A percentile compares a stretch with the other conserved stretches of the same genome.
Conservation (phyloP, 2,888 invertebrate genomes). For the Tethea ocularis region DNA sequence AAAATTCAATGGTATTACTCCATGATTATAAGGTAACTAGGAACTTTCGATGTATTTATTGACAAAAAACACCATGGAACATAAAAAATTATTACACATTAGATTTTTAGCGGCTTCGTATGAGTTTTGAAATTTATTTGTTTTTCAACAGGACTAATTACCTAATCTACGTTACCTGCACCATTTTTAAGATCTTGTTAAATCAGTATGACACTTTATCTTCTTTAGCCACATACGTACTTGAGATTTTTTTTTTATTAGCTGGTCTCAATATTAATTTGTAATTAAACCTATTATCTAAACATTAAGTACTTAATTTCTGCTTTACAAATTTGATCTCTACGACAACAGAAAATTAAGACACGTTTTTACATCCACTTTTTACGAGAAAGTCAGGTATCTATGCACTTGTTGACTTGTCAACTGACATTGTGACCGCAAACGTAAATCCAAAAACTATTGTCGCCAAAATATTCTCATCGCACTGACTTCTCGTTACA, state of each 20-base stretch:
- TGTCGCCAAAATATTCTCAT: conserved; percentile 44
- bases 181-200: too few relatives aligned
- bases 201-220: too few relatives aligned
- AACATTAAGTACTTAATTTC: too few relatives aligned
- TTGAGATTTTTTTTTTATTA: too few relatives aligned
- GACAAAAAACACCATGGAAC: neutral
- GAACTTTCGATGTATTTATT: neutral
- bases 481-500: conserved; percentile 30
- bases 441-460: conserved; percentile 34
- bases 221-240: too few relatives aligned
- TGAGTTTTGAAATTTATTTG: neutral
- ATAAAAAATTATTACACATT: conserved; percentile 36
- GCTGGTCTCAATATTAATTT: too few relatives aligned
- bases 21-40: conserved; percentile 34
- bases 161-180: too few relatives aligned
- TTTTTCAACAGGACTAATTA: neutral
- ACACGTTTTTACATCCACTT: too few relatives aligned
- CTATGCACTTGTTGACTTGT: conserved; percentile 28
- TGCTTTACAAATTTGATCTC: neutral
- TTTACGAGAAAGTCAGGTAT: neutral
- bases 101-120: neutral
- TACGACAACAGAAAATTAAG: neutral
- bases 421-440: conserved; percentile 43
- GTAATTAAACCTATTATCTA: too few relatives aligned
- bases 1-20: conserved; percentile 51